phyloP scores from a whole-genome alignment of 2,797 vertebrate species.

The Pelodytes ibericus region DNA sequence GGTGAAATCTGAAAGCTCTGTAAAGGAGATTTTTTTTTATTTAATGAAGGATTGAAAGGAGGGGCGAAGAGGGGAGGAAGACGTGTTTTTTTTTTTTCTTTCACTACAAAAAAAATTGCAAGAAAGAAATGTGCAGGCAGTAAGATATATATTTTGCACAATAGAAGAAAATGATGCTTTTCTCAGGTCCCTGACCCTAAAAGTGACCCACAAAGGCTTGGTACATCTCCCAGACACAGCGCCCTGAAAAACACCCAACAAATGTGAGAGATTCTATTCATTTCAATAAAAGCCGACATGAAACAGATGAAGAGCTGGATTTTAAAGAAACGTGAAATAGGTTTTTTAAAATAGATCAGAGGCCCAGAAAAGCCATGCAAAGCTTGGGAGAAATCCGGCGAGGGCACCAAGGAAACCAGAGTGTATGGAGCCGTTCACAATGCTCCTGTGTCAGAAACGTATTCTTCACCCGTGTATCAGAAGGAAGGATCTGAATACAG shows the following conservation, averaged over 20 bases:
- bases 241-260: slow-evolving; percentile 55
- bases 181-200: slow-evolving; percentile 50
- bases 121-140: slow-evolving; percentile 43
- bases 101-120: slow-evolving; percentile 17
- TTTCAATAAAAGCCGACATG: slow-evolving; percentile 55
- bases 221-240: slow-evolving; percentile 50
- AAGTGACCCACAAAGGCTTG: slow-evolving; percentile 42
- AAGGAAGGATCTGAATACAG: slow-evolving; percentile 52
- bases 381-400: slow-evolving; percentile 53
- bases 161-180: slow-evolving; percentile 50
- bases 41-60: slow-evolving; percentile 30
- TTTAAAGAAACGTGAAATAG: slow-evolving; percentile 48
- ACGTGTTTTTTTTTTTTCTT: not conserved
- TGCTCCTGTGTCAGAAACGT: slow-evolving; percentile 46
- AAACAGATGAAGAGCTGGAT: slow-evolving; percentile 50
- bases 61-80: not conserved
- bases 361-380: slow-evolving; percentile 53
- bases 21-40: slow-evolving; percentile 24
- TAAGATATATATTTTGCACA: slow-evolving; percentile 45
- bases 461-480: slow-evolving; percentile 48
- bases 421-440: slow-evolving; percentile 51
- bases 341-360: slow-evolving; percentile 52
- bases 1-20: slow-evolving; percentile 26
- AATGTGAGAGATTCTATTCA: slow-evolving; percentile 55
- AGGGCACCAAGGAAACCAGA: slow-evolving; percentile 52